Conservation (phyloP, 2,797 vertebrate species). For the Labeo calbasu region DNA sequence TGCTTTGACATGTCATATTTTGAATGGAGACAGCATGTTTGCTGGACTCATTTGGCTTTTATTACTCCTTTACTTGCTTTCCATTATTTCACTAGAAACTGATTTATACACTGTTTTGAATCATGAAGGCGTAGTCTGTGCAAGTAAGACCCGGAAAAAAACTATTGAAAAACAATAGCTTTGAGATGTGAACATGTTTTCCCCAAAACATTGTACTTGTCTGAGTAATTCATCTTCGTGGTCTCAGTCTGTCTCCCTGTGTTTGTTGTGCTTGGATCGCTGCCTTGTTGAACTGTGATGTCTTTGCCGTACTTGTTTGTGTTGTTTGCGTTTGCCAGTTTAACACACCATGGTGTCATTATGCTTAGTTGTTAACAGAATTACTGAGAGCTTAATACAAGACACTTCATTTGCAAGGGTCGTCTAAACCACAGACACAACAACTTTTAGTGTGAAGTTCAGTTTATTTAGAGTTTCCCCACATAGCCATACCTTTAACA, state of each 20-base stretch:
- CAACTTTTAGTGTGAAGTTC: not conserved
- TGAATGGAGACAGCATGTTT: conserved; percentile 1
- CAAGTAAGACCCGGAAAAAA: not conserved
- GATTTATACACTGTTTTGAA: not conserved
- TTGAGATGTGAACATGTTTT: not conserved
- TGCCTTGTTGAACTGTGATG: conserved; percentile 30
- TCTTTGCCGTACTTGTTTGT: conserved; percentile 20
- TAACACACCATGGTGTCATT: not conserved
- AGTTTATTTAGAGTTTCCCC: not conserved
- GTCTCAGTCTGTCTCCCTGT: conserved; percentile 24
- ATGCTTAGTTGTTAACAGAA: conserved; percentile 23
- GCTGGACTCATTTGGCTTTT: not conserved
- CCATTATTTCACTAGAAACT: not conserved
- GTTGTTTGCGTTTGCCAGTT: conserved; percentile 11
- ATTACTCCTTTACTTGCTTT: not conserved
- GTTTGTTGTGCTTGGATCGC: conserved; percentile 38
- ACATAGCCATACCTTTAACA: not conserved
- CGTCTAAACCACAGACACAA: conserved; percentile 3
- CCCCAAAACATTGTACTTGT: not conserved
- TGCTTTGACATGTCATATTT: not conserved
- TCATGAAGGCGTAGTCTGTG: conserved; percentile 7
- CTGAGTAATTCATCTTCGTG: not conserved
- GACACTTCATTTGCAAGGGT: conserved; percentile 13
- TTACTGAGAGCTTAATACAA: conserved; percentile 26
- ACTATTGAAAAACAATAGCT: not conserved